A percentile compares a stretch with the other conserved stretches of the same genome.
Conservation (phyloP, 2,888 invertebrate species). For the Pseudococcus jackbeardsleyi region DNA sequence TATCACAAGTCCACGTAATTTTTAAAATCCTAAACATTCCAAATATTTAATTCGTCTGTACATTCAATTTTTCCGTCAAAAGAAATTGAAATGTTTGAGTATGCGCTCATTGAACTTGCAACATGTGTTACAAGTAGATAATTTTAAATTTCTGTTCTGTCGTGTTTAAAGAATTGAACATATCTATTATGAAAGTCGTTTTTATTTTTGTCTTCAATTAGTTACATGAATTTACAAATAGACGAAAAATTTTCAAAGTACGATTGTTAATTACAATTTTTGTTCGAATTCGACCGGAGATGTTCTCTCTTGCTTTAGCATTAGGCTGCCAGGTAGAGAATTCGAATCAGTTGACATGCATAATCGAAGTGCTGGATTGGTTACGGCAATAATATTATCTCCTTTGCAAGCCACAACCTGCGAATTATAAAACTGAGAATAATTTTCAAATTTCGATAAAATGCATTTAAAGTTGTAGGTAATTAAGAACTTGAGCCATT, state of each 20-base stretch:
- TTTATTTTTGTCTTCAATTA: background rate
- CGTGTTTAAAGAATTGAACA: background rate
- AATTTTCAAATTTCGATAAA: background rate
- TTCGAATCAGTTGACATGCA: conserved; percentile 70
- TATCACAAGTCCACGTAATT: no score
- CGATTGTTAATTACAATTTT: background rate
- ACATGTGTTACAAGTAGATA: no score
- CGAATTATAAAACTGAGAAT: conserved; percentile 55
- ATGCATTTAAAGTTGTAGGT: background rate
- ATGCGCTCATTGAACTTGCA: no score
- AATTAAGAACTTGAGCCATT: background rate
- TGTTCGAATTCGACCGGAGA: conserved; percentile 58
- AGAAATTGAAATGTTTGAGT: no score
- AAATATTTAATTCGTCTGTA: no score
- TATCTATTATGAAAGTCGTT: background rate
- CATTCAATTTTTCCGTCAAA: no score
- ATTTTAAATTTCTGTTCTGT: background rate
- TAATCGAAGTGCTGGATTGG: conserved; percentile 85
- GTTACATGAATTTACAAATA: background rate
- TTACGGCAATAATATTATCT: conserved; percentile 89
- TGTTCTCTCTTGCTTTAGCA: conserved; percentile 64
- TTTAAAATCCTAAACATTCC: no score
- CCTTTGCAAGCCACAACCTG: conserved; percentile 88
- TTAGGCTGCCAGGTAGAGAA: background rate
- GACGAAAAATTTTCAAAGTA: background rate